Percentiles rank a stretch among this genome's conserved stretches.
Conservation (phyloP, 2,888 invertebrate species). For the Amphimallon solstitiale region DNA sequence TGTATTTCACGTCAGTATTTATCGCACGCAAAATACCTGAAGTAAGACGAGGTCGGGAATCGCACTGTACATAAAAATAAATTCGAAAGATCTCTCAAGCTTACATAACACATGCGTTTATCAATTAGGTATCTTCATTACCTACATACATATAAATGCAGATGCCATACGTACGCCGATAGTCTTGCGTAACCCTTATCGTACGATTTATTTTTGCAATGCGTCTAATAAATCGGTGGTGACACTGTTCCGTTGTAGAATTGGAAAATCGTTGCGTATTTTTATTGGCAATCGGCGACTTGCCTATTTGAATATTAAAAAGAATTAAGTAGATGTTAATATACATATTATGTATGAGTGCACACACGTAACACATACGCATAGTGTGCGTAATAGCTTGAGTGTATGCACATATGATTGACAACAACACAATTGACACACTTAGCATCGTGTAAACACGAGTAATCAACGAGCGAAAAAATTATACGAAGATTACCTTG, state of each 20-base stretch:
- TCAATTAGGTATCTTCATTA: too few relatives aligned
- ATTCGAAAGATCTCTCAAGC: too few relatives aligned
- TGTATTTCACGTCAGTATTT: too few relatives aligned
- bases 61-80: too few relatives aligned
- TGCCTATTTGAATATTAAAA: too few relatives aligned
- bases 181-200: neutral
- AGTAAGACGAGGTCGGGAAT: too few relatives aligned
- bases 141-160: too few relatives aligned
- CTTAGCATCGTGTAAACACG: slow-evolving; percentile 1
- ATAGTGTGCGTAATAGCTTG: slow-evolving; percentile 2
- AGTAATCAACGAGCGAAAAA: neutral
- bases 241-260: neutral
- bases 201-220: slow-evolving; percentile 10
- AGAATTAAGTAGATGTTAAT: too few relatives aligned
- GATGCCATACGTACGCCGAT: neutral
- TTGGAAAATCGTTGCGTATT: slow-evolving; percentile 4
- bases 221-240: neutral
- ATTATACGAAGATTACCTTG: slow-evolving; percentile 6
- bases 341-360: too few relatives aligned
- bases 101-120: too few relatives aligned
- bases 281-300: slow-evolving; percentile 6
- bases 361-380: neutral
- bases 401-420: slow-evolving; percentile 27
- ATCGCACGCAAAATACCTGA: too few relatives aligned
- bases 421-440: slow-evolving; percentile 20